A percentile compares a stretch with the other conserved stretches of the same genome.
Evolutionary conservation across 2,888 invertebrate genomes (phyloP).

Genomic region (Aphrophora alni): DNA sequence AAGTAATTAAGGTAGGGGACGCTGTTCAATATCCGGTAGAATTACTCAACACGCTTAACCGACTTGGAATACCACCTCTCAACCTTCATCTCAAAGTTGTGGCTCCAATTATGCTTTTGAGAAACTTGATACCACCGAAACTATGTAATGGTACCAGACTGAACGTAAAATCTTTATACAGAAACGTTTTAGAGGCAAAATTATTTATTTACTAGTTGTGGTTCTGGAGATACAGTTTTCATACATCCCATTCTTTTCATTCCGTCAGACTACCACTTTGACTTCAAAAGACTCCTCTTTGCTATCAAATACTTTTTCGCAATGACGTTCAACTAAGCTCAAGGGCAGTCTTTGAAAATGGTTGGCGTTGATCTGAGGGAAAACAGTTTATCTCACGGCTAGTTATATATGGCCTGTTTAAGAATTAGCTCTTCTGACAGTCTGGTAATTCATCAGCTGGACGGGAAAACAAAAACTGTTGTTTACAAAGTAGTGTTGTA

Average conservation of each 20-base stretch:
- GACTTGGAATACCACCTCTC: background rate
- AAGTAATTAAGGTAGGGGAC: background rate
- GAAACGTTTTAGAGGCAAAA: background rate
- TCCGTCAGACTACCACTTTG: slow-evolving; percentile 44
- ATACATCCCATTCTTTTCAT: slow-evolving; percentile 48
- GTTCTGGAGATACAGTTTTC: background rate
- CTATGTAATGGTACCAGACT: background rate
- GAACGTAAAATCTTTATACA: background rate
- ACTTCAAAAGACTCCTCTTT: slow-evolving; percentile 49
- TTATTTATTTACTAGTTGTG: background rate
- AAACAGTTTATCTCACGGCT: too few relatives aligned
- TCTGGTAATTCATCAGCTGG: slow-evolving; percentile 11
- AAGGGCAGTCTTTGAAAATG: too few relatives aligned
- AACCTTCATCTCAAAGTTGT: background rate
- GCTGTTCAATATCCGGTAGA: too few relatives aligned
- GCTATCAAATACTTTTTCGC: slow-evolving; percentile 51
- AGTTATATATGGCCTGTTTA: slow-evolving; percentile 41
- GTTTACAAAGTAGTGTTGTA: too few relatives aligned
- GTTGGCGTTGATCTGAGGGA: too few relatives aligned
- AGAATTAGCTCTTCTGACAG: slow-evolving; percentile 29
- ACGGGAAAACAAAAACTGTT: slow-evolving; percentile 23
- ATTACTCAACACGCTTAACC: too few relatives aligned
- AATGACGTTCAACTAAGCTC: too few relatives aligned
- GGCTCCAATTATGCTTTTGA: background rate
- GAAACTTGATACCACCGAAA: too few relatives aligned